Base-by-base conservation (phyloP, 2,113 vertebrate genomes). In the Tyto alba region DNA sequence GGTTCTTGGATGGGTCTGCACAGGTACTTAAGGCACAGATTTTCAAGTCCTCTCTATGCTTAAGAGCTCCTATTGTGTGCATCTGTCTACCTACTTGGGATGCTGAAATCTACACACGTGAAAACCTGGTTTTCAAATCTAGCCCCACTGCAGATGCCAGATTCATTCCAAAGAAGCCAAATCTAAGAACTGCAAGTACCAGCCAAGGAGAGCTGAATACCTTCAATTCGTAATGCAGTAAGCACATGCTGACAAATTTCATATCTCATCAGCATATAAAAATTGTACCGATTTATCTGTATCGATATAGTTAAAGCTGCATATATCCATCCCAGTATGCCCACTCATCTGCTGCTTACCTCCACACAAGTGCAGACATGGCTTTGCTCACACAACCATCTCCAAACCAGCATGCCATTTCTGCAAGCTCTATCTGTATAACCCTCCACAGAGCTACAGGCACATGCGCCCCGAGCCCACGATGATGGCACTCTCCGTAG, bases 381-480 rank as follows among this genome's bases (percentile, higher is more conserved):
- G 22, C 27, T 72, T 25, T 85, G 60, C 15, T 41, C 53, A 64
- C 27, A 43, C 9, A 64, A 69, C 20, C 3, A 1, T 47, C 62
- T 86, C 40, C 75, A 91, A 68, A 63, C 5, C 34, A 45, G 32
- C 0, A 0, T 20, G 18, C 17, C 4, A 19, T n/a, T 56, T 66
- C 52, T 53, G 26, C 38, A 62, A 32, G 26, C 43, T 68, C 59
- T 63, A 0, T 9, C 18, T 4, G 8, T 11, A 47, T 8, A 81
- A 48, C 22, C 22, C 64, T 48, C 23, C 55, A 25, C 1, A 48
- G 47, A 2, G 1, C 36, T 30, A 43, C n/a, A 57, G 25, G n/a
- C 32, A 38, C 48, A 3, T 2, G 4, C 0, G 9, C 7, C 45
- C 25, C 2, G 0, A 55, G 22, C 5, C 45, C 34, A 47, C 0